Conservation (phyloP, 2,888 invertebrate species). For the Kuschelorhynchus macadamiae region DNA sequence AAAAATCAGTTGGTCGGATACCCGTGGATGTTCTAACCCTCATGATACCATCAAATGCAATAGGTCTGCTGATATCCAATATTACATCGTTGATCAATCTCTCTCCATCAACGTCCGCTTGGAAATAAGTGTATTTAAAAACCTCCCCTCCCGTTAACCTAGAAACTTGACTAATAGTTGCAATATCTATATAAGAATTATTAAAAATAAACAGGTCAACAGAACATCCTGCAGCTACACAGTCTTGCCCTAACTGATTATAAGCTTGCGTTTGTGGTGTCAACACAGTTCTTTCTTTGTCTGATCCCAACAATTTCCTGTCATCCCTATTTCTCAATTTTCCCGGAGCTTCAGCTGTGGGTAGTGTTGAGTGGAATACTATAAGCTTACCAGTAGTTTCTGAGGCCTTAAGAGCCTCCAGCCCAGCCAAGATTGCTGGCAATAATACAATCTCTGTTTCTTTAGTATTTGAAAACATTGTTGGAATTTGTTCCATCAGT, state of each 20-base stretch:
- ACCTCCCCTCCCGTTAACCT: conserved; percentile 95
- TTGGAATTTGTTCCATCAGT: conserved; percentile 91
- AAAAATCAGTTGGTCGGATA: conserved; percentile 96
- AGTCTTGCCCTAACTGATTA: conserved; percentile 94
- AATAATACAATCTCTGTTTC: conserved; percentile 96
- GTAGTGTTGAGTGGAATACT: conserved; percentile 95
- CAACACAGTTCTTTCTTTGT: conserved; percentile 88
- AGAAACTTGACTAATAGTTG: conserved; percentile 94
- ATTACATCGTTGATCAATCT: conserved; percentile 88
- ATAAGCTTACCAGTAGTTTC: conserved; percentile 94
- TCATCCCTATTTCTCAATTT: conserved; percentile 96
- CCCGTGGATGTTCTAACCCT: conserved; percentile 96
- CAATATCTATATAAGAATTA: conserved; percentile 95
- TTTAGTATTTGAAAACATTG: conserved; percentile 90
- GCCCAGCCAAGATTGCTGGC: conserved; percentile 97
- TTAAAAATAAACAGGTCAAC: conserved; percentile 98
- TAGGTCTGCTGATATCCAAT: conserved; percentile 83
- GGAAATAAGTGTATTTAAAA: conserved; percentile 98
- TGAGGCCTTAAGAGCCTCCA: conserved; percentile 96
- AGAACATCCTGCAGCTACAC: conserved; percentile 91
- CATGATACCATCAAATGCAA: conserved; percentile 97
- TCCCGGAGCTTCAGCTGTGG: conserved; percentile 94
- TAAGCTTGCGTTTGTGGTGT: conserved; percentile 91
- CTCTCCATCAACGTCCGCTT: conserved; percentile 92
- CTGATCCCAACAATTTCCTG: conserved; percentile 94